Conservation (phyloP, 2,113 vertebrate genomes). For the Gavialis gangeticus region DNA sequence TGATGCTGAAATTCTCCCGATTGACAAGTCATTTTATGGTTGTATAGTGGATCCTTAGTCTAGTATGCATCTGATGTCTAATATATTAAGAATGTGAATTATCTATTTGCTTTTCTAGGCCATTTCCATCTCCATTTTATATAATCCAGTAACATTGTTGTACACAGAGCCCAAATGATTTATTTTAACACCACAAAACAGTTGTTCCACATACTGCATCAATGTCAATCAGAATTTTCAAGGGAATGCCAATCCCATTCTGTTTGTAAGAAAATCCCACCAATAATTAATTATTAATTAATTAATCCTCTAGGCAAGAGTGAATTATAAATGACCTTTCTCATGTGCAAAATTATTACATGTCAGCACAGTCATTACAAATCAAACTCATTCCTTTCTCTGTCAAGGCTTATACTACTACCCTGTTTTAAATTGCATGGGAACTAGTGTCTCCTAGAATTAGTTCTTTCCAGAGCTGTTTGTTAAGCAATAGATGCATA, state of each 20-base stretch:
- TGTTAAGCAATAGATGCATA: background rate
- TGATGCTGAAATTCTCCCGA: background rate
- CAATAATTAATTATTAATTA: background rate
- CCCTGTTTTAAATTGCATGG: background rate
- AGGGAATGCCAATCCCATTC: background rate
- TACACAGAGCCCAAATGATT: background rate
- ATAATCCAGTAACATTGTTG: no score
- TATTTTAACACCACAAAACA: background rate
- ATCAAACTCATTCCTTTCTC: background rate
- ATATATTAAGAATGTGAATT: background rate
- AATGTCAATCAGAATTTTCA: background rate
- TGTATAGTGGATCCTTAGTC: background rate
- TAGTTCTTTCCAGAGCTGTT: background rate
- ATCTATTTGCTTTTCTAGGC: no score
- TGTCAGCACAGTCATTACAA: background rate
- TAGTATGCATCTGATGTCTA: no score
- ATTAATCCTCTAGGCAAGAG: background rate
- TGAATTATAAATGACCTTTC: background rate
- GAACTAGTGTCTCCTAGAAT: background rate
- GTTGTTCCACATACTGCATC: background rate
- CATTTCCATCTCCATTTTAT: no score
- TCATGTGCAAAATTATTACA: background rate
- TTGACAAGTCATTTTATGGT: background rate
- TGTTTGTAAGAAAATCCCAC: background rate
- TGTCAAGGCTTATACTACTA: background rate